Evolutionary conservation across 2,113 vertebrate genomes (phyloP).

Genomic region (Fukomys damarensis): DNA sequence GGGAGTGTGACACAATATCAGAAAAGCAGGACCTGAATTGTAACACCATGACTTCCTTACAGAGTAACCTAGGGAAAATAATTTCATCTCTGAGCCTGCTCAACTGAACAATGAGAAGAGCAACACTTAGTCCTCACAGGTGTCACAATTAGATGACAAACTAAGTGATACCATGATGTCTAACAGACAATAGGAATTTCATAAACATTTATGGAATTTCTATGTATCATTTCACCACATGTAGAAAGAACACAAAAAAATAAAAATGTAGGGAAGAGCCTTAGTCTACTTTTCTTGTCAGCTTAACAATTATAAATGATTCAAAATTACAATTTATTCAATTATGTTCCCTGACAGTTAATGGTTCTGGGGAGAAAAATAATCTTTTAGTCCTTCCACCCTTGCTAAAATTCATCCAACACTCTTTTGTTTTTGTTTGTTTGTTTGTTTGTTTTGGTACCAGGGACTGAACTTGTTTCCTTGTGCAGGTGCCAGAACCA

Average conservation of each 20-base stretch:
- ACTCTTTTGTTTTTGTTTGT: no score
- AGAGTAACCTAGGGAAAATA: not conserved
- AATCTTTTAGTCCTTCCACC: not conserved
- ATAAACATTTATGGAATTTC: not conserved
- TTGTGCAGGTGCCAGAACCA: no score
- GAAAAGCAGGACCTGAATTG: slow-evolving; percentile 7
- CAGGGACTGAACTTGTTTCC: no score
- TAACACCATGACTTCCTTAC: not conserved
- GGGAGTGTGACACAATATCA: not conserved
- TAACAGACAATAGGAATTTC: not conserved
- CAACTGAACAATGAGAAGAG: not conserved
- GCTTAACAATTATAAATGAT: not conserved
- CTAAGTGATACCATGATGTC: not conserved
- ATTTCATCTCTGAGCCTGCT: not conserved
- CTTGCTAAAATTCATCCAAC: slow-evolving; percentile 16
- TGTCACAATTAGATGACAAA: not conserved
- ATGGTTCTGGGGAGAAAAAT: not conserved
- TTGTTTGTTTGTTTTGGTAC: no score
- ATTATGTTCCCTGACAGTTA: not conserved
- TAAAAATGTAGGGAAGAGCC: not conserved
- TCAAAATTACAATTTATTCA: not conserved
- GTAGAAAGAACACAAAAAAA: not conserved
- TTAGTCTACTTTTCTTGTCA: not conserved
- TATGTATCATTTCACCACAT: not conserved
- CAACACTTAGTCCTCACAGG: no score